A percentile compares a stretch with the other conserved stretches of the same genome.
phyloP scores from a whole-genome alignment of 1,140 invertebrate species.

The Eumaeus atala region DNA sequence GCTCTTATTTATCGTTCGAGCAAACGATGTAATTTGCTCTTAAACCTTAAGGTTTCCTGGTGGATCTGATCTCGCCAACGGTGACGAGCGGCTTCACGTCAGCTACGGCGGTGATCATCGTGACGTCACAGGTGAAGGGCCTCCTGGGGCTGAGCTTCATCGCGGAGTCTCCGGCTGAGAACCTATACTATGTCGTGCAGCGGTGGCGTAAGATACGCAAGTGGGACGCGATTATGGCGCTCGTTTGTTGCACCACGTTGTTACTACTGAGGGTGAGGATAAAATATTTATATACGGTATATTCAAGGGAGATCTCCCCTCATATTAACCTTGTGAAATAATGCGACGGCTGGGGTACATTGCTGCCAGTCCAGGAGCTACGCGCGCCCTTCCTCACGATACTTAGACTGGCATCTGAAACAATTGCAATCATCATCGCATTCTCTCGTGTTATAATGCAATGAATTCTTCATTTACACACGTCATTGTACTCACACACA shows the following conservation, averaged over 20 bases:
- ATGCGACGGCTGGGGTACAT: too few species aligned
- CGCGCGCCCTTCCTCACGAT: too few species aligned
- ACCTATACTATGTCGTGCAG: slow-evolving; percentile 75
- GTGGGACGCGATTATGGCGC: slow-evolving; percentile 79
- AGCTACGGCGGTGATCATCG: slow-evolving; percentile 93
- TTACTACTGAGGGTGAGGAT: slow-evolving; percentile 77
- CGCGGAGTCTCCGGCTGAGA: slow-evolving; percentile 77
- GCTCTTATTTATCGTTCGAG: too few species aligned
- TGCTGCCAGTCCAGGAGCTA: too few species aligned
- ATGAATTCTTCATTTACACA: too few species aligned
- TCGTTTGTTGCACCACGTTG: slow-evolving; percentile 79
- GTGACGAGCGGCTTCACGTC: slow-evolving; percentile 95
- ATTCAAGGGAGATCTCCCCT: too few species aligned
- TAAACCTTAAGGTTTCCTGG: slow-evolving; percentile 94
- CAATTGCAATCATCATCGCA: too few species aligned
- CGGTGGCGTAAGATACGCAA: slow-evolving; percentile 74
- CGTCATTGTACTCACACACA: too few species aligned
- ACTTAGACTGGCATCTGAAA: too few species aligned
- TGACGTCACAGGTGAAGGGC: slow-evolving; percentile 90
- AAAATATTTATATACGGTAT: neutral
- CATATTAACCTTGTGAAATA: too few species aligned
- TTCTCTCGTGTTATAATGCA: too few species aligned
- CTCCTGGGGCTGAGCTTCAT: slow-evolving; percentile 84
- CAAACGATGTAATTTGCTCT: too few species aligned
- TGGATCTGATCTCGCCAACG: slow-evolving; percentile 94